Evolutionary conservation across 2,113 vertebrate species (phyloP), one percentile per base, ranked within the genome.

Genomic region (Fulica atra): DNA sequence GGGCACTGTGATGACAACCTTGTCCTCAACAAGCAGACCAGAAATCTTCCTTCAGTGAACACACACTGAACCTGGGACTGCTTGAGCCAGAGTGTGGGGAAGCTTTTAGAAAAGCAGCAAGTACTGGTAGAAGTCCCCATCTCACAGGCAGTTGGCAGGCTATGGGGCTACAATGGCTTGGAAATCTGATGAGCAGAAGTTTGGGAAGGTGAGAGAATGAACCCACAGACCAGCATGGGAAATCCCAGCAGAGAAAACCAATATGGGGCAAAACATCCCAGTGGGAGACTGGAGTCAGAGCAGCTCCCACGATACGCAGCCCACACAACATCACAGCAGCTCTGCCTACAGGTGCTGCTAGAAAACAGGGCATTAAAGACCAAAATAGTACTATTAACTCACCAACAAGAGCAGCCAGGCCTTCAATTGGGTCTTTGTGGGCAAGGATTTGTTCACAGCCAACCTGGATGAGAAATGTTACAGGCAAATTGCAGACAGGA

Each of bases 361-460:
- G 70, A 77, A 65, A 70, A 54, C 2, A 28, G 7, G 6, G 48
- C 6, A 18, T 40, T 69, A 82, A 86, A 86, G 36, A 85, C 7
- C 13, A 54, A 68, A 70, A 10, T 46, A 42, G 33, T 42, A 29
- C 6, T 38, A 60, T 29, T n/a, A 60, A 95, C 98, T 94, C 92
- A 99, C 99, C 99, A 48, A 98, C 97, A 57, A 99, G 97, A n/a
- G 98, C 97, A 65, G 98, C 97, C 59, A 99, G 98, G 50, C 98
- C 99, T 38, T 53, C 25, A 65, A 99, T 68, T 15, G 97, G 95
- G 57, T 98, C 98, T 13, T 72, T 14, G 74, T 97, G 97, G 7
- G 90, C 88, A 77, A 98, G 95, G 96, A 99, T 98, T 50, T 89
- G 97, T 23, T 98, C 96, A 89, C 99, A 99, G 72, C 96, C 98